A percentile compares a stretch with the other conserved stretches of the same genome.
These are phyloP conservation scores for Scomber colias DNA, from an alignment of 2,113 vertebrate species.

Conservation along the genomic window DNA sequence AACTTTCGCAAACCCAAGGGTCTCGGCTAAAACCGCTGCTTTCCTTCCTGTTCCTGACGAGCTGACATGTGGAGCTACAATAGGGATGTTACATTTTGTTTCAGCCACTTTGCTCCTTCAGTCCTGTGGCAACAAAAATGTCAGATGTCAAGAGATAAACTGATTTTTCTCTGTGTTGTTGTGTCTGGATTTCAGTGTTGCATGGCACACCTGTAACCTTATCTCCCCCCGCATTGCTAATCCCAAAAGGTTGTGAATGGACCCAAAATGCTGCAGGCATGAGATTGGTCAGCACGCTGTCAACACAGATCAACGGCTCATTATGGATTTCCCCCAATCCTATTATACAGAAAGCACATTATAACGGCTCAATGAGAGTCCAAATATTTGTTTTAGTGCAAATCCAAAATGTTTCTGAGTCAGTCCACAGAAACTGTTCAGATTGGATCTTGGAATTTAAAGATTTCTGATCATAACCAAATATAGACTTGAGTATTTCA, in stretches of 20 bases:
- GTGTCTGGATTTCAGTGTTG: constrained; percentile 48
- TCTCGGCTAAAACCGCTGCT: constrained; percentile 1
- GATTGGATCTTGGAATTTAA: too few species aligned
- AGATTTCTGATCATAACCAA: too few species aligned
- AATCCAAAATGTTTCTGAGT: constrained; percentile 40
- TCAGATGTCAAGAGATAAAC: constrained; percentile 34
- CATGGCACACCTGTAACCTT: constrained; percentile 55
- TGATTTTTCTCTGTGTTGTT: constrained; percentile 39
- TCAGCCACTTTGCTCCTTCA: constrained; percentile 8
- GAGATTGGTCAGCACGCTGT: constrained; percentile 30
- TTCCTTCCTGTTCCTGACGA: constrained; percentile 9
- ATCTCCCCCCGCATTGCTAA: constrained; percentile 41
- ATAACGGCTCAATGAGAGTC: constrained; percentile 28
- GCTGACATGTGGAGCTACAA: not conserved
- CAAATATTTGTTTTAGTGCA: constrained; percentile 49
- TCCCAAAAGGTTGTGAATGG: not conserved
- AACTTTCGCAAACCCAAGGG: not conserved
- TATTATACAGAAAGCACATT: constrained; percentile 39
- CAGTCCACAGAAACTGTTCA: too few species aligned
- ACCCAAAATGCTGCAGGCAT: constrained; percentile 1
- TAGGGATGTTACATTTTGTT: constrained; percentile 21
- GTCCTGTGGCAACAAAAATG: not conserved
- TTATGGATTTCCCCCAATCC: constrained; percentile 42
- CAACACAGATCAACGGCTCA: constrained; percentile 32
- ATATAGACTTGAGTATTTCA: too few species aligned